phyloP scores from a whole-genome alignment of 2,888 invertebrate genomes.

The Callyntrura sp. region DNA sequence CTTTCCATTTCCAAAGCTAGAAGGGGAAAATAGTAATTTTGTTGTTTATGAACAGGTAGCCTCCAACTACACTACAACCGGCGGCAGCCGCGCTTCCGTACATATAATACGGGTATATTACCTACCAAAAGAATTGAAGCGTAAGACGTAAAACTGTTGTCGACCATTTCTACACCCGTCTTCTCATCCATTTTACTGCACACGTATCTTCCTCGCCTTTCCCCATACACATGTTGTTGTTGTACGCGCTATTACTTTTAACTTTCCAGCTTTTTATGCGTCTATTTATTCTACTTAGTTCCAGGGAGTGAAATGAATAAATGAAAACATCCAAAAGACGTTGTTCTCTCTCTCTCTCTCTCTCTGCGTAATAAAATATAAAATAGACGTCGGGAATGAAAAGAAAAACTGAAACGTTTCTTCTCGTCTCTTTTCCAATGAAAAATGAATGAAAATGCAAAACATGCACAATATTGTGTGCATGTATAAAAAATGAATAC shows the following conservation, averaged over 20 bases:
- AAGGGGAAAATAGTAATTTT: too few relatives aligned
- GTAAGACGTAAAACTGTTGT: conserved; percentile 25
- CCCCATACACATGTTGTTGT: not conserved
- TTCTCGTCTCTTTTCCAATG: not conserved
- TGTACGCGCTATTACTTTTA: conserved; percentile 72
- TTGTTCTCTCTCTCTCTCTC: not conserved
- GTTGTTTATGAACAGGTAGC: conserved; percentile 16
- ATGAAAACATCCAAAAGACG: conserved; percentile 42
- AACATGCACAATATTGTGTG: conserved; percentile 51
- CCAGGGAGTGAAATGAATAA: conserved; percentile 16
- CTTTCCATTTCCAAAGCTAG: too few relatives aligned
- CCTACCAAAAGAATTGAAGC: conserved; percentile 39
- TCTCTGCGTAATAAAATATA: not conserved
- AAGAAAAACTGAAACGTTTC: conserved; percentile 13
- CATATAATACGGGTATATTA: not conserved
- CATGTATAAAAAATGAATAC: conserved; percentile 17
- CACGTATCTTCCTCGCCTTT: not conserved
- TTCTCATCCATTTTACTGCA: not conserved
- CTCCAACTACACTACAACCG: not conserved
- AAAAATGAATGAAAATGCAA: conserved; percentile 40
- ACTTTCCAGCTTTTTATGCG: conserved; percentile 40
- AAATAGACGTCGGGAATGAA: conserved; percentile 2
- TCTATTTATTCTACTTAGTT: conserved; percentile 28
- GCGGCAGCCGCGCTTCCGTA: not conserved
- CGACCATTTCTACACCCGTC: too few relatives aligned